Conservation (phyloP, 2,888 invertebrate genomes). For the Metallyticus violacea region DNA sequence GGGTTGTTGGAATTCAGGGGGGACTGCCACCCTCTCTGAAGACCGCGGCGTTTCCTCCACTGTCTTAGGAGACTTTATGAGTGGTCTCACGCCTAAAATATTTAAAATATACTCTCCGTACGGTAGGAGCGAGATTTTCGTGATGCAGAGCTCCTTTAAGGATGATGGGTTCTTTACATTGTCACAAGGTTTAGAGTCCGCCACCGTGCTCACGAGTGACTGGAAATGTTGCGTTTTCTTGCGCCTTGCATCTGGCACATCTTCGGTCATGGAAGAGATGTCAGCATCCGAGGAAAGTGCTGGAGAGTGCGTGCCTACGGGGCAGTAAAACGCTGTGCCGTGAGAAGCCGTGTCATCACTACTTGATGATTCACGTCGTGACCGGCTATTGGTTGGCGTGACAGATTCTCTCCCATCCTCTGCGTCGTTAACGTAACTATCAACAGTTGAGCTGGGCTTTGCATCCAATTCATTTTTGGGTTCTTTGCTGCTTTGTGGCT, state of each 20-base stretch:
- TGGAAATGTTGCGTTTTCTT: neutral
- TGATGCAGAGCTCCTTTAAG: conserved; percentile 64
- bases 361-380: conserved; percentile 46
- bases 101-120: conserved; percentile 63
- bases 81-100: neutral
- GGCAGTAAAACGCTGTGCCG: conserved; percentile 68
- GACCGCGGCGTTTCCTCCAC: neutral
- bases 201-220: too few relatives aligned
- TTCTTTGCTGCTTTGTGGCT: too few relatives aligned
- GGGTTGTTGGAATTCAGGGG: neutral
- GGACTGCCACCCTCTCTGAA: neutral
- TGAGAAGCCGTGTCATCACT: conserved; percentile 53
- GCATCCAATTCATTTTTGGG: too few relatives aligned
- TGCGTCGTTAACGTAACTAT: conserved; percentile 50
- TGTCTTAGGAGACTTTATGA: neutral
- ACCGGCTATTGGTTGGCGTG: conserved; percentile 41
- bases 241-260: neutral
- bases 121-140: conserved; percentile 62
- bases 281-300: conserved; percentile 2
- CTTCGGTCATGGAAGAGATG: neutral
- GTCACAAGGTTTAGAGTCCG: too few relatives aligned
- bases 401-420: conserved; percentile 42
- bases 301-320: conserved; percentile 36
- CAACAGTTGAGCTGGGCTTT: too few relatives aligned
- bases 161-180: conserved; percentile 33